phyloP scores from a whole-genome alignment of 2,113 vertebrate genomes.

The Mobula hypostoma region DNA sequence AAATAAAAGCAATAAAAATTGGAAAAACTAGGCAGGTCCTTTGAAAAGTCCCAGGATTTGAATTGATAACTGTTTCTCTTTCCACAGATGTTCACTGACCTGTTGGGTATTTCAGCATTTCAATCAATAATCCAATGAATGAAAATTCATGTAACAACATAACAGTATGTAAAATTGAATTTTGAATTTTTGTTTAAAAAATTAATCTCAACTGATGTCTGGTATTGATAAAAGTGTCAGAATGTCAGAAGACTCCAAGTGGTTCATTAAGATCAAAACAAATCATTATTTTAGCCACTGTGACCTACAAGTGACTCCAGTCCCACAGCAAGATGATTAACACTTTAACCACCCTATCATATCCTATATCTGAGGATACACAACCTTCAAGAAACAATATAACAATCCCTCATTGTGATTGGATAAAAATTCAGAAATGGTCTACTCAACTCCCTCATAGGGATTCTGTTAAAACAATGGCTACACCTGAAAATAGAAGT shows the following conservation, averaged over 20 bases:
- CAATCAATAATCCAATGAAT: neutral
- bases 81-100: too few relatives aligned
- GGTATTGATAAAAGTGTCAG: neutral
- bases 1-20: too few relatives aligned
- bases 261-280: neutral
- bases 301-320: neutral
- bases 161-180: neutral
- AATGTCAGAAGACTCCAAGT: neutral
- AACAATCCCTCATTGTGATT: too few relatives aligned
- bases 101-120: too few relatives aligned
- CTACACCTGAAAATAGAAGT: too few relatives aligned
- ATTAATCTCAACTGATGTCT: neutral
- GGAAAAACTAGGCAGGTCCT: too few relatives aligned
- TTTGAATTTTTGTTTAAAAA: neutral
- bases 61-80: too few relatives aligned
- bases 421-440: neutral
- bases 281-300: neutral
- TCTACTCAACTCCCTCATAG: too few relatives aligned
- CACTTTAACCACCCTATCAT: neutral
- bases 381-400: too few relatives aligned
- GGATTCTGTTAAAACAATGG: too few relatives aligned
- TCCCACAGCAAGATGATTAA: neutral
- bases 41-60: too few relatives aligned
- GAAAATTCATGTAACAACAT: neutral
- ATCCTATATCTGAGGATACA: too few relatives aligned